Base-by-base conservation (phyloP, 1,140 invertebrate species). In the Agrypnia vestita region DNA sequence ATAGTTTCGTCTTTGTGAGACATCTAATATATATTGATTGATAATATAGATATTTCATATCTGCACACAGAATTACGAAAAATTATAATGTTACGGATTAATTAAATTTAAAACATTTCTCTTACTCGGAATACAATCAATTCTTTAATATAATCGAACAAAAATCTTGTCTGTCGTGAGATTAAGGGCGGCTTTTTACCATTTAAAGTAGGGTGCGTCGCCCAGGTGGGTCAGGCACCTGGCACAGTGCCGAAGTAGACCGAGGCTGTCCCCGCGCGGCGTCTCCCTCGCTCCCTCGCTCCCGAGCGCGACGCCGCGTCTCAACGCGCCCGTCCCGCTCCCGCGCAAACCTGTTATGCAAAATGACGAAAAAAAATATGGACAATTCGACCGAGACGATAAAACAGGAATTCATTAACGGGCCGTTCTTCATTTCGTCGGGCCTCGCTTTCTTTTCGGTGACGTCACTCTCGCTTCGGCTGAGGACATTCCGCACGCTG, bases 321-420 rank as follows among this genome's bases (percentile, higher is more conserved):
- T 35, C 25, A 1, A 6, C 25, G 25, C 49, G 11, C 49, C 49
- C 49, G 49, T 51, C 49, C 49, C 49, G 49, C 49, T 51, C 49
- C n/a, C 49, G 49, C 49, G 49, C 49, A 51, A 51, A 51, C 49
- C 49, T 51, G 49, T 51, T 51, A 13, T 51, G 49, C 49, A 51
- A 51, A 51, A 51, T 51, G 49, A 51, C 11, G n/a, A 51, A 51
- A 12, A 12, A 51, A 51, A 1, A 4, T 51, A 13, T 51, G n/a
- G n/a, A 9, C 49, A 51, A 51, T 51, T 51, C 49, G 49, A 8
- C 49, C 49, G 49, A 51, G 49, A 51, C 49, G n/a, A 12, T 12
- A 51, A 51, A 51, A 51, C 11, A 51, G 49, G 49, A 51, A 51
- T 51, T 9, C 49, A 51, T 51, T 51, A 51, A 51, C 49, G 49